Base-by-base conservation (phyloP, 2,888 invertebrate genomes). In the Drosophila pseudotalamancana region DNA sequence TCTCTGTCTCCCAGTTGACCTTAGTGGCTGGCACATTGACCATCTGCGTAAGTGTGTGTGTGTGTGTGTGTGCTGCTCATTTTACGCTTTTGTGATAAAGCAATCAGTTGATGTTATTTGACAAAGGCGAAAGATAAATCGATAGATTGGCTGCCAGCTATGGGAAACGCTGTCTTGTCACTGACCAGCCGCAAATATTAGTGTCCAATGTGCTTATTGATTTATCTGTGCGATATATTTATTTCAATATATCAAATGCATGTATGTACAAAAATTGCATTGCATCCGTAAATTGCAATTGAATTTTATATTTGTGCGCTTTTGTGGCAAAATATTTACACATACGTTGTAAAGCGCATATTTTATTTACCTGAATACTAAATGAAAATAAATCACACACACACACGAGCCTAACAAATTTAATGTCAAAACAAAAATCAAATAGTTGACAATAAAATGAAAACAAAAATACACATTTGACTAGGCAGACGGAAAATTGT, bases 21-120 rank as follows among this genome's bases (percentile, higher is more conserved):
- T 46, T 32, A 46, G 31, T 32, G 45, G 31, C 35, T 18, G 23
- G 6, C 6, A 19, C 21, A 34, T 16, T 40, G 29, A 42, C 42
- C 57, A 2, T 12, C 16, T 31, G 16, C 18, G 27, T 43, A 42
- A 29, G 19, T 53, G 51, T 23, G 32, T 49, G 46, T 42, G 43
- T 51, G 51, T 40, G 59, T 59, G 43, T 43, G 46, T 60, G 53
- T 48, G 40, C 42, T 42, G 68, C 83, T 87, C 87, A 85, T 84
- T 87, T 87, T 74, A 71, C 68, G 82, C 73, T 73, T 74, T 81
- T 78, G 71, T 76, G 86, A 83, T 86, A 86, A 87, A 87, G 86
- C 83, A 86, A 86, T 86, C 86, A 87, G 84, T 77, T 78, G 86
- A 86, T 87, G 84, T 72, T 76, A 73, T 70, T 74, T 81, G 79